Base-by-base conservation (phyloP, 2,888 invertebrate genomes). In the Nycteola revayana region DNA sequence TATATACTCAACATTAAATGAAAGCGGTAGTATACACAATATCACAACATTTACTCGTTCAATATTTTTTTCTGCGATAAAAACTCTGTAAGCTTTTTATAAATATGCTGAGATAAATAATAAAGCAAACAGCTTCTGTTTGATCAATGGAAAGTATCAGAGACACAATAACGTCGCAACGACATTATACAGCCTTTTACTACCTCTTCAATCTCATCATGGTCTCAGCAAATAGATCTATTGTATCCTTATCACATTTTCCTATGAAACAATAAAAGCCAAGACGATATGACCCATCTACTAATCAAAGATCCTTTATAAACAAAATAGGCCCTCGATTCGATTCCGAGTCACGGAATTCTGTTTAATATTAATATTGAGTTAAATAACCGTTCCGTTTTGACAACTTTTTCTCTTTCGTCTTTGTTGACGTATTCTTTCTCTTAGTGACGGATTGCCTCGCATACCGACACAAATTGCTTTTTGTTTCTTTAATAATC, bases 371-470 rank as follows among this genome's bases (percentile, higher is more conserved):
- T 49, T 41, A 49, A 48, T 52, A 42, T 32, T 28, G 24, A 47
- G 47, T 42, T 36, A 36, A 38, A 40, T 45, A 27, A 36, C 11
- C 30, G 27, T 21, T 35, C 28, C 23, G 43, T 39, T 40, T 46
- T 51, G 56, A 53, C 49, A 41, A 49, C 46, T 59, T 57, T 52
- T 55, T 65, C 60, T 57, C 54, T 55, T 21, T 7, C 18, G 18
- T 18, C 18, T 57, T 62, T n/a, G 60, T 61, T 66, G 62, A 60
- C 62, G 65, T 66, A 65, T 52, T 55, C 42, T 32, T 57, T 31
- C 43, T 37, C 41, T 42, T 35, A 28, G 48, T 49, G 59, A 55
- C 53, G 52, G 60, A 61, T 60, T 60, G 50, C 47, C 53, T 40
- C 28, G 42, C 36, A 40, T 30, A 38, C 33, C 49, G 32, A 32